A percentile compares a stretch with the other conserved stretches of the same genome.
Conservation (phyloP, 2,113 vertebrate genomes). For the Scomber japonicus region DNA sequence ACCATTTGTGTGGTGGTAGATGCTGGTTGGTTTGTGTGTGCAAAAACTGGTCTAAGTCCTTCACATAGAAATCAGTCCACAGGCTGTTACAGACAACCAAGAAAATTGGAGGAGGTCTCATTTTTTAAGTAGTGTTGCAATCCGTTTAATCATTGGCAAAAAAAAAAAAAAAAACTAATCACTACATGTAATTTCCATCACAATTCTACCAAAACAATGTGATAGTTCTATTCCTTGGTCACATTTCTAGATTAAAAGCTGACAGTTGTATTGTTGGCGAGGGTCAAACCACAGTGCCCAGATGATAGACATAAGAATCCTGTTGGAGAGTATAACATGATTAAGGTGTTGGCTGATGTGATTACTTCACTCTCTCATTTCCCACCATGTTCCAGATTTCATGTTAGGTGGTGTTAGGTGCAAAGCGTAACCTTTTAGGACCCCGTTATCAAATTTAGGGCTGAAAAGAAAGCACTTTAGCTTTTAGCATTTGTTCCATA, state of each 20-base stretch:
- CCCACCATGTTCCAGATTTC: conserved; percentile 21
- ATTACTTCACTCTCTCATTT: conserved; percentile 38
- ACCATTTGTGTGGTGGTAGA: no score
- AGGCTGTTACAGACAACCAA: no score
- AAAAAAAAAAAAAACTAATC: no score
- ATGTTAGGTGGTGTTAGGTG: conserved; percentile 48
- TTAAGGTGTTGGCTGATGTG: conserved; percentile 43
- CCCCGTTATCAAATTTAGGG: conserved; percentile 62
- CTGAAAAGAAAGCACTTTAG: conserved; percentile 65
- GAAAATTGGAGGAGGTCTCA: no score
- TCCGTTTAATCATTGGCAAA: no score
- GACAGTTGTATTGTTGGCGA: background rate
- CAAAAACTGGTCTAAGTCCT: no score
- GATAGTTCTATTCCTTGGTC: background rate
- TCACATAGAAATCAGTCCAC: no score
- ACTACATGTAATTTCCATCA: no score
- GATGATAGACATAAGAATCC: background rate
- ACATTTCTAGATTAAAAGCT: conserved; percentile 9
- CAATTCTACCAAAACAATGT: no score
- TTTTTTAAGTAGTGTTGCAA: no score
- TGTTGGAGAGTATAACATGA: conserved; percentile 34
- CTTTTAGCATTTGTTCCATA: conserved; percentile 58
- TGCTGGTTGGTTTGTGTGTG: no score
- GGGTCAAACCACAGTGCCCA: background rate
- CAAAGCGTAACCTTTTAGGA: conserved; percentile 58